A percentile compares a stretch with the other conserved stretches of the same genome.
These are phyloP conservation scores for Episyrphus balteatus DNA, from an alignment of 1,140 invertebrate species.

Conservation along the genomic window DNA sequence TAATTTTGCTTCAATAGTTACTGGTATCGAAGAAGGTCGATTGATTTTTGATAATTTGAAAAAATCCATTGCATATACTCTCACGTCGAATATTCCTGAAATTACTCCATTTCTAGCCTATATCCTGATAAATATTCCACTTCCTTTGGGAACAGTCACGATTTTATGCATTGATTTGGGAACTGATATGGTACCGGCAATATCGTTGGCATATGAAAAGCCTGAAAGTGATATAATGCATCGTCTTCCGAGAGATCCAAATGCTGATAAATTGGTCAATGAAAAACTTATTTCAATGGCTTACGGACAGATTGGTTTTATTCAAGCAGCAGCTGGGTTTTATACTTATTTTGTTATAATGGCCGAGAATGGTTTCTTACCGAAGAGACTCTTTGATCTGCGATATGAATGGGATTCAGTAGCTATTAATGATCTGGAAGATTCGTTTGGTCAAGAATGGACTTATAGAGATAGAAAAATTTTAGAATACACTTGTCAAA, in stretches of 20 bases:
- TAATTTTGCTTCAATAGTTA: conserved; percentile 99
- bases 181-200: conserved; percentile 99
- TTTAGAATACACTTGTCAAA: conserved; percentile 62
- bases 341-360: conserved; percentile 67
- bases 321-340: conserved; percentile 68
- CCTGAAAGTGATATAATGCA: conserved; percentile 99
- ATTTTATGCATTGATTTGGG: conserved; percentile 98
- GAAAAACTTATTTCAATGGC: conserved; percentile 82
- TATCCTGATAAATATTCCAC: conserved; percentile 87
- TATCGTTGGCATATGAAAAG: conserved; percentile 97
- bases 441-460: conserved; percentile 73
- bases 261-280: conserved; percentile 90
- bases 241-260: conserved; percentile 88
- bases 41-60: conserved; percentile 98
- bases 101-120: conserved; percentile 96
- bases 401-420: conserved; percentile 58
- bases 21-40: conserved; percentile 94
- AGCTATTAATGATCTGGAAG: conserved; percentile 55
- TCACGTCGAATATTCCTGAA: conserved; percentile 97
- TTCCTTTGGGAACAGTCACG: conserved; percentile 92
- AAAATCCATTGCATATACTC: conserved; percentile 96
- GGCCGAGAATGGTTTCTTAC: conserved; percentile 60
- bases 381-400: conserved; percentile 47
- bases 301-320: conserved; percentile 76
- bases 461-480: conserved; percentile 63